Percentiles rank a stretch among this genome's conserved stretches.
These are phyloP conservation scores for Coelopa pilipes DNA, from an alignment of 2,888 invertebrate species.

Conservation along the genomic window DNA sequence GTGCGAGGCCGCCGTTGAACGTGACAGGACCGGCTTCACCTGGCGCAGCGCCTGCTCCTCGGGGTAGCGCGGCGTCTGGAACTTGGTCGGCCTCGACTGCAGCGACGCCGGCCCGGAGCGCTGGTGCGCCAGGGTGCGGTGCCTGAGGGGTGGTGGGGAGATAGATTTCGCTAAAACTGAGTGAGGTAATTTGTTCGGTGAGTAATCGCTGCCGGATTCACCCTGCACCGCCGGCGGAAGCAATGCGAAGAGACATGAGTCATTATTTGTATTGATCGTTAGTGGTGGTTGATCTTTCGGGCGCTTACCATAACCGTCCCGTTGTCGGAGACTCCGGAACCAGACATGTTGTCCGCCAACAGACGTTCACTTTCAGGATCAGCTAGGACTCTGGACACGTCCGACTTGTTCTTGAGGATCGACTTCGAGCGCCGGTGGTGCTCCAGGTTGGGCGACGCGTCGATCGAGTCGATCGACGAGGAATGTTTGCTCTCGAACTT, in stretches of 20 bases:
- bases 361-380: conserved; percentile 83
- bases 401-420: conserved; percentile 79
- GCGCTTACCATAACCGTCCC: conserved; percentile 66
- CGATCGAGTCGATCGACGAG: conserved; percentile 77
- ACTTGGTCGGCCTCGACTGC: conserved; percentile 65
- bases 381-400: conserved; percentile 69
- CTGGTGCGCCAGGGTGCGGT: conserved; percentile 66
- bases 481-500: conserved; percentile 74
- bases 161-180: conserved; percentile 66
- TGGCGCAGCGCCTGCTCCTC: conserved; percentile 65
- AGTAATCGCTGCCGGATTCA: conserved; percentile 76
- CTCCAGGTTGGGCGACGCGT: conserved; percentile 75
- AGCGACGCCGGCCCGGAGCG: conserved; percentile 65
- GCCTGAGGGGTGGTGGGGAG: conserved; percentile 68
- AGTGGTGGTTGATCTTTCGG: neutral
- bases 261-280: too few species aligned
- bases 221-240: conserved; percentile 64
- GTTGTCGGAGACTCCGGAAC: conserved; percentile 70
- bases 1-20: conserved; percentile 55
- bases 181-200: conserved; percentile 70
- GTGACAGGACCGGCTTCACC: conserved; percentile 58
- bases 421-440: conserved; percentile 78
- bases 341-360: conserved; percentile 74
- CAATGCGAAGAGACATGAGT: neutral
- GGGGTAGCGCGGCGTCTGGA: conserved; percentile 66